Evolutionary conservation across 2,888 invertebrate genomes (phyloP).

Genomic region (Eristalis arbustorum): DNA sequence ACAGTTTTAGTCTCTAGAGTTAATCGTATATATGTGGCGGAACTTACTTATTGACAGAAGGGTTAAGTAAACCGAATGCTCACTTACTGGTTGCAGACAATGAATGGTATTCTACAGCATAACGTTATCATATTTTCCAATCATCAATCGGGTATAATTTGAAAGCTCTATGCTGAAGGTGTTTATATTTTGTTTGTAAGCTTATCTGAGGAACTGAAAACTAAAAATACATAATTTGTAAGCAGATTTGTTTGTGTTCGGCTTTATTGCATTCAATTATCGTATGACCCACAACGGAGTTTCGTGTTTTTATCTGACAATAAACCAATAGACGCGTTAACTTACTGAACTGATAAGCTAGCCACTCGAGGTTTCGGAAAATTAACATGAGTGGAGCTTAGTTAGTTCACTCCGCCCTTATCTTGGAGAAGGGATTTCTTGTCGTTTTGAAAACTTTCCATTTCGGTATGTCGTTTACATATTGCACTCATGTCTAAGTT

Average conservation of each 20-base stretch:
- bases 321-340: slow-evolving; percentile 5
- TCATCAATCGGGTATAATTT: not conserved
- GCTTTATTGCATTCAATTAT: slow-evolving; percentile 9
- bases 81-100: too few relatives aligned
- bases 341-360: not conserved
- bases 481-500: not conserved
- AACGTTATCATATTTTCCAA: too few relatives aligned
- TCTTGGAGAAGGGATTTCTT: not conserved
- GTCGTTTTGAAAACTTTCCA: not conserved
- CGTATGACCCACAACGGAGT: not conserved
- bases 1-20: too few relatives aligned
- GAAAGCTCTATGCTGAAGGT: not conserved
- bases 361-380: not conserved
- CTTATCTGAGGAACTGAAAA: slow-evolving; percentile 3
- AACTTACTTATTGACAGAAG: too few relatives aligned
- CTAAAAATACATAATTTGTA: not conserved
- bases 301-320: not conserved
- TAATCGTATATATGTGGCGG: too few relatives aligned
- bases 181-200: not conserved
- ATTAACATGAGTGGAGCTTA: not conserved
- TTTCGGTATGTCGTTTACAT: not conserved
- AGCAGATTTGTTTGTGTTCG: not conserved
- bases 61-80: too few relatives aligned
- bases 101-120: too few relatives aligned
- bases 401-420: not conserved